These are phyloP conservation scores for Phataginus tricuspis DNA, from an alignment of 2,797 vertebrate species.

Conservation along the genomic window DNA sequence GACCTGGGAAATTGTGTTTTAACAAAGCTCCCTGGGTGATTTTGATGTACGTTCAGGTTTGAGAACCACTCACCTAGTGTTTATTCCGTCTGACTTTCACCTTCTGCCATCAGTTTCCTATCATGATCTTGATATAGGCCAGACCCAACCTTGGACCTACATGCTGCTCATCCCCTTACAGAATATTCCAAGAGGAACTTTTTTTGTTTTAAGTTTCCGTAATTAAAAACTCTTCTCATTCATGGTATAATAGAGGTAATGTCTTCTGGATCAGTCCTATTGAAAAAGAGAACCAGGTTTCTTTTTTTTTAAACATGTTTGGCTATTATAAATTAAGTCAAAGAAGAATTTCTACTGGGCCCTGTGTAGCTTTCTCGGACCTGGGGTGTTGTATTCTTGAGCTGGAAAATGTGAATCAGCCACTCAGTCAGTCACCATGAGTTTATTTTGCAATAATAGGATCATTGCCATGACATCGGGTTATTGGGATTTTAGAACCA, in stretches of 20 bases:
- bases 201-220: not conserved
- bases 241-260: slow-evolving; percentile 14
- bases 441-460: slow-evolving; percentile 4
- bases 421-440: not conserved
- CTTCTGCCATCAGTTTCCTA: not conserved
- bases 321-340: not conserved
- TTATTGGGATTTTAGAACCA: not conserved
- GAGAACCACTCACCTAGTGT: not conserved
- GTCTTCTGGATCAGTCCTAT: not conserved
- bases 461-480: not conserved
- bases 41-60: not conserved
- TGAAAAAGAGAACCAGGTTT: not conserved
- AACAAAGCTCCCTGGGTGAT: not conserved
- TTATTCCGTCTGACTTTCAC: not conserved
- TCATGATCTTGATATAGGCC: not conserved
- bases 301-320: not conserved
- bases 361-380: not conserved
- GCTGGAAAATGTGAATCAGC: not conserved
- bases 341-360: not conserved
- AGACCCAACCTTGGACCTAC: not conserved
- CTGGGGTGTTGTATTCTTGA: not conserved
- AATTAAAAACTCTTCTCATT: slow-evolving; percentile 11
- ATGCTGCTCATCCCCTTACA: not conserved
- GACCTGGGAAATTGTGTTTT: not conserved
- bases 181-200: not conserved